Percentiles rank a stretch among this genome's conserved stretches.
Evolutionary conservation across 1,140 invertebrate species (phyloP).

Genomic region (Temnothorax nylanderi): DNA sequence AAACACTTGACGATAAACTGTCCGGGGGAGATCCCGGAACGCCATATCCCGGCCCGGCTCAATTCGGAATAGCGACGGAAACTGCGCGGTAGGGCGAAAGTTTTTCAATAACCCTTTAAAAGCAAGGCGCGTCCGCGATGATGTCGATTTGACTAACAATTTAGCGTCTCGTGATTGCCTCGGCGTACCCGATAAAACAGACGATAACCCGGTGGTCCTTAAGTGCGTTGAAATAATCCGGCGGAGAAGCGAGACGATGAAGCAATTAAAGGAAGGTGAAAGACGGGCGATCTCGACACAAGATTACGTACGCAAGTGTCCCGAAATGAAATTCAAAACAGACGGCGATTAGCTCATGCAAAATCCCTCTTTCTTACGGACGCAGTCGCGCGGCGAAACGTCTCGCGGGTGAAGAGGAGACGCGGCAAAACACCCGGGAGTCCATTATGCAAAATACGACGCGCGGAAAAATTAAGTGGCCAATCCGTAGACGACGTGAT

Average conservation of each 20-base stretch:
- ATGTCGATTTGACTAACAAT: conserved; percentile 48
- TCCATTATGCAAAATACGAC: conserved; percentile 52
- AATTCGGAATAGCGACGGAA: conserved; percentile 34
- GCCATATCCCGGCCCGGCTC: conserved; percentile 24
- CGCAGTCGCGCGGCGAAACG: background rate
- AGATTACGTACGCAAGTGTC: conserved; percentile 37
- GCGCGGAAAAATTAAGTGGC: conserved; percentile 46
- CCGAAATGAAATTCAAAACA: conserved; percentile 54
- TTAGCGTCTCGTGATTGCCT: conserved; percentile 1
- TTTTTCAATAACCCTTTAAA: conserved; percentile 60
- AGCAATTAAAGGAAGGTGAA: conserved; percentile 22
- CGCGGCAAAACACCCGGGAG: background rate
- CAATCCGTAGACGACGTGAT: conserved; percentile 13
- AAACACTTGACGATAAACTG: conserved; percentile 58
- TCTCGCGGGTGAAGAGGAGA: background rate
- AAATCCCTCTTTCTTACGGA: background rate
- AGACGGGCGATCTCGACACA: background rate
- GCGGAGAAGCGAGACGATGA: background rate
- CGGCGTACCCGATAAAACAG: background rate
- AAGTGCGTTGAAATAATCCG: conserved; percentile 16
- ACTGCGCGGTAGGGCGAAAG: conserved; percentile 30
- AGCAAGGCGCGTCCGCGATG: conserved; percentile 29
- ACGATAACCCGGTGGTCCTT: conserved; percentile 8
- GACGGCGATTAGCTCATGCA: conserved; percentile 39
- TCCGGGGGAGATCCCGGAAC: background rate